Evolutionary conservation across 1,140 invertebrate species (phyloP), one percentile per base, ranked within the genome.

Genomic region (Panagrolaimus sp.): DNA sequence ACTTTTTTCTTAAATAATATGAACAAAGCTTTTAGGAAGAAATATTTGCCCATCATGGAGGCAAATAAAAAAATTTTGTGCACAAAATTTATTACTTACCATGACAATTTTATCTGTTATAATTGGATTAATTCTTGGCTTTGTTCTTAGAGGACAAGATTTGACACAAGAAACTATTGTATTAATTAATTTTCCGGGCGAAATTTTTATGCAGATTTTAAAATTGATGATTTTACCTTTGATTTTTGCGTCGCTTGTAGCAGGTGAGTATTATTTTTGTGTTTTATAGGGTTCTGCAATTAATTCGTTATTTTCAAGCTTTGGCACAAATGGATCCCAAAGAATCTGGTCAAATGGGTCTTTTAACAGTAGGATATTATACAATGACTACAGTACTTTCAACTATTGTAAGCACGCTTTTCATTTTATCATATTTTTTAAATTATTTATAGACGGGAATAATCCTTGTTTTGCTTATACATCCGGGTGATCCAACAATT

Each of bases 121-220:
- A 53, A 57, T 80, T 51, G 79, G 79, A 4, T 65, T 80, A 27
- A 27, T 72, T 44, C 23, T 79, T 25, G 79, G 79, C 31, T 80
- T 80, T 68, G 42, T 66, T 43, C 67, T 81, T 43, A 64, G 79
- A 46, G 64, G 64, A 27, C 44, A 80, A 42, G 64, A 75, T 46
- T 62, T 80, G n/a, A 67, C 72, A n/a, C 57, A 64, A 27, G 80
- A 80, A 53, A 69, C 77, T 16, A 44, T 80, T 20, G 51, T 67
- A 27, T 65, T 80, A 9, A 78, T 82, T 42, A 82, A 80, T 62
- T 81, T 80, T 64, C 79, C 78, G 9, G 78, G 78, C n/a, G 74
- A 76, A 76, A 76, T 76, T 47, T 76, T 76, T 64, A 74, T 76
- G 66, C 74, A 76, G 53, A 72, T 76, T 38, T 45, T 76, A 44